A percentile compares a stretch with the other conserved stretches of the same genome.
Evolutionary conservation across 1,140 invertebrate genomes (phyloP).

Genomic region (Proctacanthus coquilletti): DNA sequence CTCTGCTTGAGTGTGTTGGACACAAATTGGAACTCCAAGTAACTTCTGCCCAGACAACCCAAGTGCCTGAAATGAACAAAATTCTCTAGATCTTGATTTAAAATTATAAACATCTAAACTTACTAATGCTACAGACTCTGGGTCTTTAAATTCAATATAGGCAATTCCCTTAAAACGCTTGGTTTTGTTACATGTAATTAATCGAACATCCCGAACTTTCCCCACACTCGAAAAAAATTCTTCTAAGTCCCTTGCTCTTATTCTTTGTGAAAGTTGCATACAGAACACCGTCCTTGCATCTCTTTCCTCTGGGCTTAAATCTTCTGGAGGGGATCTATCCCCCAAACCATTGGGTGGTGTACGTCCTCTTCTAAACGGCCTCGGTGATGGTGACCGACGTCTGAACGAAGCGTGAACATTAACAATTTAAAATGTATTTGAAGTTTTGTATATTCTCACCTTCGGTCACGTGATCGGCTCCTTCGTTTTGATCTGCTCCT

Average conservation of each 20-base stretch:
- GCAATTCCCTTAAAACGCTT: conserved; percentile 97
- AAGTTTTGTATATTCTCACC: conserved; percentile 11
- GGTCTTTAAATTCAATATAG: conserved; percentile 98
- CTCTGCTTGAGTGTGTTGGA: conserved; percentile 96
- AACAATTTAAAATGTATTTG: not conserved
- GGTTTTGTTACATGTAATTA: conserved; percentile 99
- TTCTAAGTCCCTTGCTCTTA: conserved; percentile 90
- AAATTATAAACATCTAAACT: conserved; percentile 25
- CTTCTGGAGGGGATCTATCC: conserved; percentile 36
- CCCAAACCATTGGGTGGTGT: conserved; percentile 27
- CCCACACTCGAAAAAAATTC: conserved; percentile 99
- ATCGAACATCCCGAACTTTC: conserved; percentile 93
- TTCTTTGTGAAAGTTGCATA: conserved; percentile 88
- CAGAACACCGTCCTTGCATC: conserved; percentile 98
- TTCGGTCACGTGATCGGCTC: conserved; percentile 13
- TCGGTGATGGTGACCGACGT: conserved; percentile 20
- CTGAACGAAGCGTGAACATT: no score
- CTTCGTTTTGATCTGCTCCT: conserved; percentile 10
- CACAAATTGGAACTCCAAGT: conserved; percentile 93
- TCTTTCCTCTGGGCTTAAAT: conserved; percentile 92
- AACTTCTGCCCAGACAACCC: conserved; percentile 92
- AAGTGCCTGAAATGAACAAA: conserved; percentile 56
- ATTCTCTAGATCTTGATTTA: conserved; percentile 1
- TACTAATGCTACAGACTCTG: conserved; percentile 89
- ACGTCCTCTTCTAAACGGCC: conserved; percentile 13